Evolutionary conservation across 2,113 vertebrate species (phyloP).

Genomic region (Scartelaos histophorus): DNA sequence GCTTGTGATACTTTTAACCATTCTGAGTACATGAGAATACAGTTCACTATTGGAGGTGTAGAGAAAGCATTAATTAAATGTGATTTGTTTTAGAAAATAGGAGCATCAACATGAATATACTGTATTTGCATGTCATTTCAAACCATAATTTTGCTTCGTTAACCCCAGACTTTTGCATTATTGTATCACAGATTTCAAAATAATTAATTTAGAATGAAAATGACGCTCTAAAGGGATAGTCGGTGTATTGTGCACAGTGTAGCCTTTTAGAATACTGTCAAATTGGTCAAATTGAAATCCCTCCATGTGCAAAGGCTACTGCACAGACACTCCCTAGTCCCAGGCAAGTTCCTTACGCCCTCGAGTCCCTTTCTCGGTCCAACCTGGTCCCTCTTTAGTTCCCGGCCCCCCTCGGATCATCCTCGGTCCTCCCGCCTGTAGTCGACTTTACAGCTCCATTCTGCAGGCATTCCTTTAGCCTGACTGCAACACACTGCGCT

Average conservation of each 20-base stretch:
- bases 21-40: too few species aligned
- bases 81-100: too few species aligned
- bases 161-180: too few species aligned
- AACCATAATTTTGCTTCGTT: too few species aligned
- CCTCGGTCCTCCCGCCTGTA: constrained; percentile 23
- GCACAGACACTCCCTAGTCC: constrained; percentile 35
- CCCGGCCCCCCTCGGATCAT: neutral
- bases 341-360: neutral
- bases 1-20: neutral
- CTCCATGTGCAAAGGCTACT: constrained; percentile 37
- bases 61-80: too few species aligned
- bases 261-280: constrained; percentile 31
- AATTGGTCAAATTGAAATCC: constrained; percentile 42
- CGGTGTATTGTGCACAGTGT: constrained; percentile 3
- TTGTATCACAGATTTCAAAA: too few species aligned
- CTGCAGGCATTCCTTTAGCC: constrained; percentile 76
- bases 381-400: neutral
- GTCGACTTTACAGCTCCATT: constrained; percentile 62
- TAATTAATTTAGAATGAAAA: too few species aligned
- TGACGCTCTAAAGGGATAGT: neutral
- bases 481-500: constrained; percentile 76
- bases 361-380: neutral
- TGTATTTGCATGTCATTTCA: too few species aligned
- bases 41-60: too few species aligned
- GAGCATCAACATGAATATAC: too few species aligned